Evolutionary conservation across 2,797 vertebrate genomes (phyloP), one percentile per base, ranked within the genome.

Genomic region (Peromyscus eremicus): DNA sequence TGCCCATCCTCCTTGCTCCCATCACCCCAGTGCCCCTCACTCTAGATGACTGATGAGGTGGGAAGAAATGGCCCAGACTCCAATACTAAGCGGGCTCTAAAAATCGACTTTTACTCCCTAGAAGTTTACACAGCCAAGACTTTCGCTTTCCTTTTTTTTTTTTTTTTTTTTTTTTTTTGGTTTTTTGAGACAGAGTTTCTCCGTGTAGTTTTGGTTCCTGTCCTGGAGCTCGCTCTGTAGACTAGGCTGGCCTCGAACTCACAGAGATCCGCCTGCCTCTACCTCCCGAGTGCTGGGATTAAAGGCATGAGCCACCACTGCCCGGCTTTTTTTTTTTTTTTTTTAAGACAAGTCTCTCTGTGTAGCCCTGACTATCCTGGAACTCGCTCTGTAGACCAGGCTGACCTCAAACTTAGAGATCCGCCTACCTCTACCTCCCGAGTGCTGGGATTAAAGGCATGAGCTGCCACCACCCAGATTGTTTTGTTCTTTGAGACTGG

Each of bases 71-170:
- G 21, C 43, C 57, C 46, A 13, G 13, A 17, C 21, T 10, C 29
- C 55, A 13, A 4, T 2, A 16, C 0, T 27, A 37, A 52, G 13
- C 34, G 2, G 17, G 62, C 1, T 8, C 19, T 5, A 32, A 77
- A 75, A 62, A 43, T 14, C 2, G 12, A 23, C 43, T 8, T 40
- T 37, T 3, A 6, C 14, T 37, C 85, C 88, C 76, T 11, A 32
- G n/a, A 70, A 60, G 46, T 90, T 90, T 14, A 89, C 29, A 6
- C 25, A 68, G 57, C 9, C 29, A 62, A 57, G 52, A 55, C 2
- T 7, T 66, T 32, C 4, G 62, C 29, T 66, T 66, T 62, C 60
- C 8, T 62, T 62, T 62, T 8, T 7, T 25, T 62, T 62, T 2
- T 8, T 62, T 62, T 23, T 2, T 40, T 21, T 19, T 37, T 37